Evolutionary conservation across 2,797 vertebrate species (phyloP), one percentile per base, ranked within the genome.

Genomic region (Avahi laniger): DNA sequence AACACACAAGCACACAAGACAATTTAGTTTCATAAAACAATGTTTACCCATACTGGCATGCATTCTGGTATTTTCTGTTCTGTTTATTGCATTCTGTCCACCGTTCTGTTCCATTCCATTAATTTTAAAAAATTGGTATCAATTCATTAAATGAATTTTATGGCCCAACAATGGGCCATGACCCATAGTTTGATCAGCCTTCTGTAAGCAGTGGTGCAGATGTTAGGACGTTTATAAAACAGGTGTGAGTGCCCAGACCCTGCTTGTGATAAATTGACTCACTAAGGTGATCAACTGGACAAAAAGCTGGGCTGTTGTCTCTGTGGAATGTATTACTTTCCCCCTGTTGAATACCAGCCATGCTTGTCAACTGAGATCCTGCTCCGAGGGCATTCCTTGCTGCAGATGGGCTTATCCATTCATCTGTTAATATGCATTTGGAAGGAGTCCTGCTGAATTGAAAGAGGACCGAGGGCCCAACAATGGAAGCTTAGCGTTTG

Each of bases 311-410:
- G 30, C 46, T 76, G 0, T 69, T 96, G 89, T 98, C 97, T 96
- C 91, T 69, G 0, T 96, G 96, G 96, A 89, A 97, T 98, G 97
- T 94, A 96, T 96, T 84, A 88, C 93, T 79, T 93, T 86, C 82
- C 84, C 48, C 6, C 4, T 61, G 72, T 91, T 96, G 91, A 96
- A 93, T 61, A 52, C 63, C 94, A 94, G 93, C 73, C 90, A 78
- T 59, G 94, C 96, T 50, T 90, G 48, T 96, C 90, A 35, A 78
- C 84, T 11, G 89, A 91, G 93, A 87, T 57, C 52, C 94, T 73
- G 61, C 92, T 97, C 91, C 95, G 50, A 90, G 41, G 93, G 96
- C 94, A n/a, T 83, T 72, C 95, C 35, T 81, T 57, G 17, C 67
- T 38, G 1, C 14, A 95, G 81, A 92, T 91, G 92, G 96, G 96